These are phyloP conservation scores for Vidua chalybeata DNA, from an alignment of 2,113 vertebrate species.

Conservation along the genomic window DNA sequence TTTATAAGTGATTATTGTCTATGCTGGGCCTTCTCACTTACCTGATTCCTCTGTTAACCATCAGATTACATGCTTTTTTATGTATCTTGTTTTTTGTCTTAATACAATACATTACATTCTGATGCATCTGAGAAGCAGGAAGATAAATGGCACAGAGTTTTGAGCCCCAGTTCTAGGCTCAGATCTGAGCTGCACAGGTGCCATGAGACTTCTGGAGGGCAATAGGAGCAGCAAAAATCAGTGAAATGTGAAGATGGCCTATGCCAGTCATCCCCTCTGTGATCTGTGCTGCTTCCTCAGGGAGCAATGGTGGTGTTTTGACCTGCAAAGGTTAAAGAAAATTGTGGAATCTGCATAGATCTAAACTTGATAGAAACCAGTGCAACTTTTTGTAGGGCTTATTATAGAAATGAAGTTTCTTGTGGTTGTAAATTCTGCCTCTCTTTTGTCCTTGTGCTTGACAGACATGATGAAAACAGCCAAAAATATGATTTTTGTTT, in stretches of 20 bases:
- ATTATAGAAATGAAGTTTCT: not conserved
- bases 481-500: not conserved
- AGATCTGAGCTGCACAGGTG: not conserved
- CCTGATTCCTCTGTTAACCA: not conserved
- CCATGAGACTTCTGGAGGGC: not conserved
- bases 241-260: not conserved
- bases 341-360: not conserved
- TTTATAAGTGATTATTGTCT: not conserved
- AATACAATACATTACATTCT: not conserved
- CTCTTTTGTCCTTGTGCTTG: not conserved
- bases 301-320: not conserved
- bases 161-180: not conserved
- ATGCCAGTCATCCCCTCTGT: fast-evolving
- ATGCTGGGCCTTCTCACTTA: not conserved
- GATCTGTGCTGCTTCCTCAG: not conserved
- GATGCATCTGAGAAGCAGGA: not conserved
- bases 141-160: not conserved
- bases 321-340: not conserved
- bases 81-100: not conserved
- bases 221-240: not conserved
- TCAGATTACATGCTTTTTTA: not conserved
- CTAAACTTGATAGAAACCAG: not conserved
- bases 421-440: not conserved
- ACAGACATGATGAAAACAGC: not conserved
- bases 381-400: not conserved